A percentile compares a stretch with the other conserved stretches of the same genome.
phyloP scores from a whole-genome alignment of 1,140 invertebrate species.

The Stegodyphus mimosarum region DNA sequence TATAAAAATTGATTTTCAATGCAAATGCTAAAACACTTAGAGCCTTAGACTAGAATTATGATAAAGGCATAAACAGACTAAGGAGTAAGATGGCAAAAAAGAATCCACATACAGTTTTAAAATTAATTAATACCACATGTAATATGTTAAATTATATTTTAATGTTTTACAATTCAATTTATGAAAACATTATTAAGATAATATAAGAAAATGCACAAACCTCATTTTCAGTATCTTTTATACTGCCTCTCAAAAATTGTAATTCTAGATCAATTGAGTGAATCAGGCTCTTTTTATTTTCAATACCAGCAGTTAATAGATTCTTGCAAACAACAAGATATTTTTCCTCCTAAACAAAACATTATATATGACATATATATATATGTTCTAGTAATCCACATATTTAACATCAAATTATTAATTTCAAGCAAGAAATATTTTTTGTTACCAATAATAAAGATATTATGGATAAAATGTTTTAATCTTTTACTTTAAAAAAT shows the following conservation, averaged over 20 bases:
- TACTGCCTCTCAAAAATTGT: background rate
- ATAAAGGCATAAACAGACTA: too few species aligned
- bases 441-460: background rate
- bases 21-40: too few species aligned
- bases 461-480: too few species aligned
- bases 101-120: too few species aligned
- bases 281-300: background rate
- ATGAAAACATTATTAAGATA: too few species aligned
- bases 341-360: background rate
- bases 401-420: background rate
- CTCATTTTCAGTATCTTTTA: background rate
- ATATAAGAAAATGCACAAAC: background rate
- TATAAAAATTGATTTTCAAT: too few species aligned
- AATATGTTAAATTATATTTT: too few species aligned
- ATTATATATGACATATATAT: background rate
- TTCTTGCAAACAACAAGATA: background rate
- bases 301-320: background rate
- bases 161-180: too few species aligned
- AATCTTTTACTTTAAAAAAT: too few species aligned
- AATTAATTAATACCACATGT: too few species aligned
- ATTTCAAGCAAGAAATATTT: background rate
- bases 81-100: too few species aligned
- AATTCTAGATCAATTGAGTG: background rate
- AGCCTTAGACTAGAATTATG: too few species aligned
- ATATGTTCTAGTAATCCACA: background rate